Base-by-base conservation (phyloP, 2,113 vertebrate species). In the Galbula dea region DNA sequence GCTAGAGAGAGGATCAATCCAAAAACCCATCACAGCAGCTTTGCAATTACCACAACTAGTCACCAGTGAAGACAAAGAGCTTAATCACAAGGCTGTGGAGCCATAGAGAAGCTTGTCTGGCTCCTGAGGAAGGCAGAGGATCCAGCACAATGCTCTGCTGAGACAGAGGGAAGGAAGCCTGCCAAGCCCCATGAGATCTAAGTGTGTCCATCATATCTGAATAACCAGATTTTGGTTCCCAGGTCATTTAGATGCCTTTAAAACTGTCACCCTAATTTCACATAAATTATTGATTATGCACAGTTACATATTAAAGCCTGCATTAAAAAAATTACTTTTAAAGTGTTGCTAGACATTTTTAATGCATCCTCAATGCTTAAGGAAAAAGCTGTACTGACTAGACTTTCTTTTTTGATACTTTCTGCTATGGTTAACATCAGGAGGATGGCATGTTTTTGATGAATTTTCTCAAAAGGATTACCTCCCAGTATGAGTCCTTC, bases 391-490 rank as follows among this genome's bases (percentile, higher is more conserved):
- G 16, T 46, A 82, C 49, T 54, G 26, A 65, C 37, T 41, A 90
- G 61, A 57, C 36, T 72, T 48, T 83, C 36, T 72, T 48, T 83
- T 92, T 92, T 84, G 26, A 49, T 69, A 62, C 52, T 76, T 86
- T 93, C 49, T 87, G 66, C 62, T 78, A 32, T 30, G 29, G 49
- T 68, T 96, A 86, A 75, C 86, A 84, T 82, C 58, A 90, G 77
- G 92, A 86, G 41, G 66, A 79, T 76, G 54, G 39, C 11, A 43
- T 66, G 49, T 13, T 95, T 93, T 62, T 89, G 62, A 82, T 80
- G n/a, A 95, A 39, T 92, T 84, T 90, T 79, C 63, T 74, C 86
- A 43, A 79, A 87, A 95, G 37, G 24, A 85, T 91, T 92, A 83
- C 69, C 46, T 93, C 84, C 62, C 81, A 89, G 67, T 85, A 87